phyloP scores from a whole-genome alignment of 37 sponge, comb jelly and placozoan genomes.

The Beroe ovata region DNA sequence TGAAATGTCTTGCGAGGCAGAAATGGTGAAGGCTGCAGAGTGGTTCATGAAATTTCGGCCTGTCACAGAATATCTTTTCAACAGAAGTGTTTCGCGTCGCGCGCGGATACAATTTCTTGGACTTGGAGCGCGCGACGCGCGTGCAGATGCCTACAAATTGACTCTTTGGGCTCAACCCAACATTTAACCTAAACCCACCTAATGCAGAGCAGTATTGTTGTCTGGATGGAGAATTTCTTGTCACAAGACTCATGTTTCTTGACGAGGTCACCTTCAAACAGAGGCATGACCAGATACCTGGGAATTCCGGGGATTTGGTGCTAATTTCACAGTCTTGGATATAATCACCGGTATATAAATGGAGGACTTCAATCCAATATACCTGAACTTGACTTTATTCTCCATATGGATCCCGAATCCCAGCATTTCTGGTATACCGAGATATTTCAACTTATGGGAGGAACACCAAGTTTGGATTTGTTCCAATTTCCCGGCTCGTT shows the following conservation, averaged over 20 bases:
- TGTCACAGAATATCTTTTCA: too few relatives aligned
- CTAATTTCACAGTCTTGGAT: too few relatives aligned
- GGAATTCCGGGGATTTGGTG: too few relatives aligned
- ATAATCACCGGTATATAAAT: too few relatives aligned
- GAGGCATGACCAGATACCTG: constrained; percentile 86
- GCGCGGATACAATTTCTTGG: too few relatives aligned
- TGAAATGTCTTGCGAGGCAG: too few relatives aligned
- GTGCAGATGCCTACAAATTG: neutral
- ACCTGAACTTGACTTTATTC: constrained; percentile 70
- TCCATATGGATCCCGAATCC: constrained; percentile 75
- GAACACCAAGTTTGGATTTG: constrained; percentile 73
- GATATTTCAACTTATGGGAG: constrained; percentile 59
- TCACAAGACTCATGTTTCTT: constrained; percentile 72
- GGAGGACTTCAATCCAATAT: neutral
- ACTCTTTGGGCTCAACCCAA: neutral
- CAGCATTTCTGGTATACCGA: constrained; percentile 79
- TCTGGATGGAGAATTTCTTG: constrained; percentile 73
- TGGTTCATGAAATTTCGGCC: too few relatives aligned
- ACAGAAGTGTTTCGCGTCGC: too few relatives aligned
- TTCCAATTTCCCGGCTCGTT: constrained; percentile 77
- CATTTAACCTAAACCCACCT: constrained; percentile 74
- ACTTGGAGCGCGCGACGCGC: too few relatives aligned
- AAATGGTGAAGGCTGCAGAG: too few relatives aligned
- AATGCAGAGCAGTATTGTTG: constrained; percentile 78
- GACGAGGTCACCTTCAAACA: constrained; percentile 85